Evolutionary conservation across 2,888 invertebrate species (phyloP), one percentile per base, ranked within the genome.

Genomic region (Agrochola litura): DNA sequence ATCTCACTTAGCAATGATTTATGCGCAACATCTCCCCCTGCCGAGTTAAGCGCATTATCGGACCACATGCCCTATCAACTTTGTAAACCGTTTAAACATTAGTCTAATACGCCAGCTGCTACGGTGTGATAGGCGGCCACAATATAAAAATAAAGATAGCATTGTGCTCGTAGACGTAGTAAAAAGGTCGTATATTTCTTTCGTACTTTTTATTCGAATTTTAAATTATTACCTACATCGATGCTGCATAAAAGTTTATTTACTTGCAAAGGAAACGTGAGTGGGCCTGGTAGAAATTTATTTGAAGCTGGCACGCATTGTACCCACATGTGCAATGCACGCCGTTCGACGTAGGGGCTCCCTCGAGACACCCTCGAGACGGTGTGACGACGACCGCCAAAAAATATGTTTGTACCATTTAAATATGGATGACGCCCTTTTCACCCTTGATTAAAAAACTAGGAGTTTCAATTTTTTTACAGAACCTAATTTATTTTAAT

Each of bases 1-100:
- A 95, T 96, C 96, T 95, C 95, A 94, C 95, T 95, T 95, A 95
- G 94, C 94, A 94, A 96, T 96, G 96, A 96, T 96, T 96, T 96
- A 96, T 96, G 93, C 93, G 89, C 92, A 93, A 94, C 96, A 95
- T 94, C 95, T 94, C 94, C 92, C 93, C 93, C 93, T 91, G 93
- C 93, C 92, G 94, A 94, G 95, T 94, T 95, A 93, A 95, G 94
- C 95, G 94, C 95, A 95, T 96, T 95, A 96, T 95, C 94, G 92
- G 93, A 92, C 93, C 94, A 91, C 93, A 93, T 93, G 93, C 94
- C 94, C 94, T 94, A 95, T 95, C 94, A 93, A 95, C 95, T 94
- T 94, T 92, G 93, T 94, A 91, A 93, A 92, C 92, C 91, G 92
- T 93, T 92, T 91, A 90, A 90, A 91, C 90, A 90, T 91, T 91